phyloP scores from a whole-genome alignment of 1,140 invertebrate genomes.

The Apis mellifera region DNA sequence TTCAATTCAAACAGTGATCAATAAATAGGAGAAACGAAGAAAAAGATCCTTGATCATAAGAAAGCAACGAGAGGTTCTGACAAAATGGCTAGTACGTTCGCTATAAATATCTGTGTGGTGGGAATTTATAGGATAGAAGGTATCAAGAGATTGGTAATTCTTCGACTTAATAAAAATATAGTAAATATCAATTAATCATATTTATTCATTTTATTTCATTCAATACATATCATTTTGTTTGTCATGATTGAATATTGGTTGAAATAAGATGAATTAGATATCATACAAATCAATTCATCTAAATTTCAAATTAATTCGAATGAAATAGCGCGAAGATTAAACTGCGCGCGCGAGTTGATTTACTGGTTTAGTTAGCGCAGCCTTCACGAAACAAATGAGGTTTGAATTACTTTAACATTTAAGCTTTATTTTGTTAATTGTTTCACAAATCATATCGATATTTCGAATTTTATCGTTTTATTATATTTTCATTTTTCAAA shows the following conservation, averaged over 20 bases:
- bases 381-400: no score
- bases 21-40: not conserved
- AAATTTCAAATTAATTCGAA: not conserved
- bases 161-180: not conserved
- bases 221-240: not conserved
- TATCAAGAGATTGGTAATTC: not conserved
- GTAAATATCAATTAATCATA: constrained; percentile 44
- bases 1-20: not conserved
- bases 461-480: no score
- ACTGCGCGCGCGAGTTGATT: not conserved
- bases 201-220: not conserved
- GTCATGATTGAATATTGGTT: not conserved
- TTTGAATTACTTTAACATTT: no score
- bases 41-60: not conserved
- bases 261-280: no score
- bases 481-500: no score
- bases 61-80: no score
- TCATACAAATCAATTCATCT: no score
- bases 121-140: not conserved
- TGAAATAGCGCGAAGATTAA: no score
- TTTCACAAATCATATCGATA: no score
- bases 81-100: not conserved
- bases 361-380: not conserved
- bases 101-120: not conserved
- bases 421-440: no score